Evolutionary conservation across 1,140 invertebrate species (phyloP).

Genomic region (Zophobas atratus): DNA sequence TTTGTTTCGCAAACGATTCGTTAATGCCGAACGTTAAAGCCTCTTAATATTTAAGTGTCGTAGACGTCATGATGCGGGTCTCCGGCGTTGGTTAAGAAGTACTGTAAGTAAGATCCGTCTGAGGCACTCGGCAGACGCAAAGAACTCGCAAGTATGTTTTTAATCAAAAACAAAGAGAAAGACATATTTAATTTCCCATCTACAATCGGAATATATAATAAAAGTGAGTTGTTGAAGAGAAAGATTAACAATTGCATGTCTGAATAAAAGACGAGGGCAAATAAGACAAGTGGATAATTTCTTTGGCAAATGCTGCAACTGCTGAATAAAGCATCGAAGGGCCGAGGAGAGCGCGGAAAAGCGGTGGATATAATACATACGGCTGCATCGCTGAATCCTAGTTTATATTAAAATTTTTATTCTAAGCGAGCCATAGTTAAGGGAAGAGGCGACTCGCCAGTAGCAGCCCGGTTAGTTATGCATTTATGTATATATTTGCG

Average conservation of each 20-base stretch:
- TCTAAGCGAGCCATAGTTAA: conserved; percentile 54
- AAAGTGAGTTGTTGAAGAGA: conserved; percentile 60
- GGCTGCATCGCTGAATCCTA: conserved; percentile 56
- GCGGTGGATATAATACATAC: conserved; percentile 40
- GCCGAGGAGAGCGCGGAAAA: conserved; percentile 3
- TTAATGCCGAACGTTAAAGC: conserved; percentile 7
- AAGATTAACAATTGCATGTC: conserved; percentile 61
- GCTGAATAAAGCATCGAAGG: conserved; percentile 58
- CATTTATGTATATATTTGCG: conserved; percentile 60
- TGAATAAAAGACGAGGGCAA: conserved; percentile 60
- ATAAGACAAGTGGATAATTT: conserved; percentile 62
- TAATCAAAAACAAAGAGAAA: conserved; percentile 57
- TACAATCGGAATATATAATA: conserved; percentile 62
- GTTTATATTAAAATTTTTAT: conserved; percentile 63
- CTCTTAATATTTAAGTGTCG: conserved; percentile 38
- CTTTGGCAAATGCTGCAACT: conserved; percentile 61
- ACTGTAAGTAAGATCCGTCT: conserved; percentile 11
- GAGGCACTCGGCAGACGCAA: conserved; percentile 40
- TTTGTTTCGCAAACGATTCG: neutral
- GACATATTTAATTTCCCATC: conserved; percentile 59
- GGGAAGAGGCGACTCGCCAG: conserved; percentile 57
- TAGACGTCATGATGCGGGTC: conserved; percentile 4
- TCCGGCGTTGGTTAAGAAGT: conserved; percentile 1
- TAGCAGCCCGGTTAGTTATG: conserved; percentile 57
- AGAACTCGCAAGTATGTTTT: conserved; percentile 49